Evolutionary conservation across 30 jellyfish, hydroid and myxozoan species (phyloP).

Genomic region (Catostylus mosaicus): DNA sequence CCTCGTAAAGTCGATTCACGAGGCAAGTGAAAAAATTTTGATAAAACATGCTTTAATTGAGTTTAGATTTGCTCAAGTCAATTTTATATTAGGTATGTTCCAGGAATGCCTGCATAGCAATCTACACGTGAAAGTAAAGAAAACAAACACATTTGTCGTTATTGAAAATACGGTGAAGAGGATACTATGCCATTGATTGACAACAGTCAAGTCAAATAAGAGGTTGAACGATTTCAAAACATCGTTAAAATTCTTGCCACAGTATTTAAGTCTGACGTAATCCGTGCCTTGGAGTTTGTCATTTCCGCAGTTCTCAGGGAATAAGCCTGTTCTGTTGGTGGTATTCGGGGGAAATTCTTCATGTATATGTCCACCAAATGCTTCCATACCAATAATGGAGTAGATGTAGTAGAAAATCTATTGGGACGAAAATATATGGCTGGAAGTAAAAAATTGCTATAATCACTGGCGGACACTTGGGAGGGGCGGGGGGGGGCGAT

Average conservation of each 20-base stretch:
- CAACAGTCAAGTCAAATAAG: constrained; percentile 92
- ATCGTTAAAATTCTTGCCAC: constrained; percentile 95
- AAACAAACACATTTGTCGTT: too few species aligned
- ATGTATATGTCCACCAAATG: constrained; percentile 65
- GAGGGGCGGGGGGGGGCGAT: too few species aligned
- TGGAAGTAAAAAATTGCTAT: neutral
- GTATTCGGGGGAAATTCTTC: constrained; percentile 32
- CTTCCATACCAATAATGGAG: constrained; percentile 96
- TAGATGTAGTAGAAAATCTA: constrained; percentile 84
- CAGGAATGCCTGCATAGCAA: too few species aligned
- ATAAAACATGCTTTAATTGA: too few species aligned
- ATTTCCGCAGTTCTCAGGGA: constrained; percentile 76
- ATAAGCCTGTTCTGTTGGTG: constrained; percentile 19
- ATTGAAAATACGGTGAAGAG: too few species aligned
- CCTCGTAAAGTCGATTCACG: too few species aligned
- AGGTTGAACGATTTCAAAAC: constrained; percentile 82
- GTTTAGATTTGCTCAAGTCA: too few species aligned
- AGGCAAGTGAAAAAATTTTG: too few species aligned
- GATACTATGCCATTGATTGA: constrained; percentile 99
- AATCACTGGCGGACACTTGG: too few species aligned
- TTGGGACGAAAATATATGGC: neutral
- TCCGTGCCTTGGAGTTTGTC: constrained; percentile 64
- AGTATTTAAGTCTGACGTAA: constrained; percentile 78
- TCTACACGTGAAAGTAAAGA: too few species aligned
- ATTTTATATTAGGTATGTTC: too few species aligned